Base-by-base conservation (phyloP, 2,797 vertebrate genomes). In the Chaenodraco wilsoni region DNA sequence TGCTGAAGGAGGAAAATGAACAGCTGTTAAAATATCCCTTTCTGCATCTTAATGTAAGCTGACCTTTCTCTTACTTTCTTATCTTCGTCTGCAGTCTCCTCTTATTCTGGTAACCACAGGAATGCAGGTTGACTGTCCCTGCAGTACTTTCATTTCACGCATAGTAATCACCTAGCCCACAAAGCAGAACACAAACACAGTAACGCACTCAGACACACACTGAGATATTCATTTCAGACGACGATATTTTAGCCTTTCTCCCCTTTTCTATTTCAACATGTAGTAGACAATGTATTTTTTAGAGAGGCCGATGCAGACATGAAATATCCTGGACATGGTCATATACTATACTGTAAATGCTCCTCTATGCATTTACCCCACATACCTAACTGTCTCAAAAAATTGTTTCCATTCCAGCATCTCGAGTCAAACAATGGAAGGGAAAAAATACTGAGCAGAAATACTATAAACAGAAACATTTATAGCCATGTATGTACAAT, bases 131-230 rank as follows among this genome's bases (percentile, higher is more conserved):
- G 40, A 82, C 78, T 82, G 71, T 84, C 74, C 65, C 65, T 64
- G 64, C 50, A 21, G 62, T 65, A 46, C 62, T 57, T 51, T 78
- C 57, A 44, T 70, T 76, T 79, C 69, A 81, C 72, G 69, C 77
- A 81, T 66, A 73, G 60, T 67, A 86, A 82, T 87, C 81, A 89
- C 60, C 44, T 57, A 50, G 55, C 55, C 71, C 75, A 80, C 77
- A 76, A 69, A 50, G 62, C 76, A 61, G 49, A 58, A 62, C 79
- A 82, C 44, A 65, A 31, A 69, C 52, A 73, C 58, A 37, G 33
- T 9, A 37, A 37, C 33, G 1, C 8, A 37, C 8, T 37, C 33
- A 37, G 33, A 57, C 71, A 75, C 56, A 68, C 13, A 76, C 27
- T 31, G 68, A 54, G 6, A 80, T 5, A 71, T 7, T 83, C 45